Conservation (phyloP, 2,797 vertebrate species). For the Tympanoctomys barrerae region DNA sequence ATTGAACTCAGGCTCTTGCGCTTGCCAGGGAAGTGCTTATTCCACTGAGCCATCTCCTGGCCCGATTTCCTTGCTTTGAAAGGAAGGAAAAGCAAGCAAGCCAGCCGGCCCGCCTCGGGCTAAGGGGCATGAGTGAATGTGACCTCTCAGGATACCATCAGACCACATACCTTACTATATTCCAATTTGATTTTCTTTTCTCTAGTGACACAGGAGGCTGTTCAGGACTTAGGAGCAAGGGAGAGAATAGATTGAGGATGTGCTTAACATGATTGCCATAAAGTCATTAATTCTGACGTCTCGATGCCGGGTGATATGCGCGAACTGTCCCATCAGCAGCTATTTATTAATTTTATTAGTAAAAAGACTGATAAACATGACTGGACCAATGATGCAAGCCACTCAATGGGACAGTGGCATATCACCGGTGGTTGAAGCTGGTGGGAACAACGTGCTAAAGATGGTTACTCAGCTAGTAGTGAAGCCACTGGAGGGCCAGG, state of each 20-base stretch:
- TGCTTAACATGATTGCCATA: not conserved
- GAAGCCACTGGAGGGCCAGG: not conserved
- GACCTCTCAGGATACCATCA: conserved; percentile 6
- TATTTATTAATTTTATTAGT: not conserved
- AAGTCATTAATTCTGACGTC: not conserved
- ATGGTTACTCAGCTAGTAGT: not conserved
- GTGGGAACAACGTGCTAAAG: not conserved
- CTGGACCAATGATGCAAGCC: not conserved
- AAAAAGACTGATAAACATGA: not conserved
- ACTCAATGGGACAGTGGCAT: not conserved
- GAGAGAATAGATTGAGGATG: not conserved
- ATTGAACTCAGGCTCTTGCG: too few relatives aligned
- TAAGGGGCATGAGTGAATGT: not conserved
- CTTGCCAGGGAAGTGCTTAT: too few relatives aligned
- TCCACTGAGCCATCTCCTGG: too few relatives aligned
- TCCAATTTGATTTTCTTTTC: not conserved
- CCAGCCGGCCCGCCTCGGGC: too few relatives aligned
- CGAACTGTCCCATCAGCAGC: not conserved
- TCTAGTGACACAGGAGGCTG: conserved; percentile 1
- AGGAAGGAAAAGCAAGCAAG: not conserved
- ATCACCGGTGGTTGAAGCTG: not conserved
- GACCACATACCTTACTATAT: not conserved
- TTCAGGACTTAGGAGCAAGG: conserved; percentile 44
- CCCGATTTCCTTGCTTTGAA: not conserved
- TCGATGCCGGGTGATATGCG: not conserved